Percentiles rank a stretch among this genome's conserved stretches.
These are phyloP conservation scores for Pogonomyrmex barbatus DNA, from an alignment of 1,140 invertebrate genomes.

Conservation along the genomic window DNA sequence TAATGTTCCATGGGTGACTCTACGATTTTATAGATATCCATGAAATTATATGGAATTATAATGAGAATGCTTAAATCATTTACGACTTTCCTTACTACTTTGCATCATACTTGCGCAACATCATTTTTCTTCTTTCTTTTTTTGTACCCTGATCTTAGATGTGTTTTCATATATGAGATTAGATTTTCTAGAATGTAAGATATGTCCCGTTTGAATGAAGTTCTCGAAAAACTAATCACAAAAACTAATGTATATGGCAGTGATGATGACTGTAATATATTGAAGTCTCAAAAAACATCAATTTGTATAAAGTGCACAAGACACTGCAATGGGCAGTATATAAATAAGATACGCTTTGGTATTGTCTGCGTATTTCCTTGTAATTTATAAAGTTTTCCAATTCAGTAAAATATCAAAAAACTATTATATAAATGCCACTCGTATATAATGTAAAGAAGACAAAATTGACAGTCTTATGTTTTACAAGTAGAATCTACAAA, in stretches of 20 bases:
- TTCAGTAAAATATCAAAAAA: conserved; percentile 45
- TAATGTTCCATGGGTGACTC: background rate
- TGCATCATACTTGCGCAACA: conserved; percentile 37
- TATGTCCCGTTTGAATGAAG: conserved; percentile 28
- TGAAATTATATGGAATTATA: conserved; percentile 59
- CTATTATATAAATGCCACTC: conserved; percentile 26
- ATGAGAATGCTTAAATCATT: conserved; percentile 56
- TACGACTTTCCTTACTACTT: conserved; percentile 49
- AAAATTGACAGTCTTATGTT: conserved; percentile 49
- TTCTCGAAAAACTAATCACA: conserved; percentile 27
- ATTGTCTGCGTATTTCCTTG: background rate
- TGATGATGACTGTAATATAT: conserved; percentile 7
- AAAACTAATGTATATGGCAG: conserved; percentile 21
- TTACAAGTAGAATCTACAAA: conserved; percentile 19
- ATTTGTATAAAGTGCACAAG: conserved; percentile 31
- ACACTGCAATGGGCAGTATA: conserved; percentile 18
- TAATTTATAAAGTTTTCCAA: conserved; percentile 12
- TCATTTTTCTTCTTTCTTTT: background rate
- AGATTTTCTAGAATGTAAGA: conserved; percentile 31
- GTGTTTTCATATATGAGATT: conserved; percentile 37
- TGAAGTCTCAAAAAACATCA: conserved; percentile 16
- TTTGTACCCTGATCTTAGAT: conserved; percentile 73
- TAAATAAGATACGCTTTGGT: conserved; percentile 8
- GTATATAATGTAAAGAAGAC: conserved; percentile 38
- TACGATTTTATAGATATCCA: conserved; percentile 27